phyloP scores from a whole-genome alignment of 1,140 invertebrate genomes.

The Drosophila sechellia region DNA sequence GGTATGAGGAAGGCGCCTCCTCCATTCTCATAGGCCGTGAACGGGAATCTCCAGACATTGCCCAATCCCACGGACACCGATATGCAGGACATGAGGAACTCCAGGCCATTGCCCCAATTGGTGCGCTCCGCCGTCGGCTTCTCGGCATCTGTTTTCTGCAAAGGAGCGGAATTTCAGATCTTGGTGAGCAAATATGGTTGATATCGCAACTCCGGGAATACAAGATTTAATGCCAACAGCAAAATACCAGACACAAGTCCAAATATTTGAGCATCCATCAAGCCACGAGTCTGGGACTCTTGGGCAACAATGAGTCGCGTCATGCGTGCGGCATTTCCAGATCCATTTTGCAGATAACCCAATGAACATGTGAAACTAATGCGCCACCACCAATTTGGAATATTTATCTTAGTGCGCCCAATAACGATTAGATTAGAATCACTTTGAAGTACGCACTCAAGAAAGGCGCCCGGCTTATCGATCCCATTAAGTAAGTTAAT shows the following conservation, averaged over 20 bases:
- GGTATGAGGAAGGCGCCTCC: conserved; percentile 90
- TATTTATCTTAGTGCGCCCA: conserved; percentile 26
- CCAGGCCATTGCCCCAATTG: conserved; percentile 92
- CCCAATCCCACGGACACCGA: conserved; percentile 95
- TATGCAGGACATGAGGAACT: conserved; percentile 95
- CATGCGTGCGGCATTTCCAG: conserved; percentile 7
- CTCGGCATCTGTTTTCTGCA: conserved; percentile 54
- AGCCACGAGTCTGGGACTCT: neutral
- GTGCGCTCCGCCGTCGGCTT: conserved; percentile 85
- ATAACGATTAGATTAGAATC: conserved; percentile 25
- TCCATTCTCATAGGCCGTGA: conserved; percentile 93
- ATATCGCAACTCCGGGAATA: conserved; percentile 16
- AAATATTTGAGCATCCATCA: conserved; percentile 34
- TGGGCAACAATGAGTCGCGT: conserved; percentile 9
- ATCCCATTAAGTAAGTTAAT: neutral
- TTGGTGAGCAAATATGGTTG: conserved; percentile 14
- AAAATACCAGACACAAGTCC: conserved; percentile 30
- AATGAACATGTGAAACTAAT: neutral
- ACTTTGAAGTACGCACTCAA: conserved; percentile 15
- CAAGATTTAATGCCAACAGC: neutral
- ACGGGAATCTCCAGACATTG: conserved; percentile 89
- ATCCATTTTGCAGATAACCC: conserved; percentile 29
- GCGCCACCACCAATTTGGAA: conserved; percentile 16
- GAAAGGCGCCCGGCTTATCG: conserved; percentile 1
- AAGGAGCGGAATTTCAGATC: neutral